Evolutionary conservation across 2,113 vertebrate species (phyloP).

Genomic region (Nothobranchius kuhntae): DNA sequence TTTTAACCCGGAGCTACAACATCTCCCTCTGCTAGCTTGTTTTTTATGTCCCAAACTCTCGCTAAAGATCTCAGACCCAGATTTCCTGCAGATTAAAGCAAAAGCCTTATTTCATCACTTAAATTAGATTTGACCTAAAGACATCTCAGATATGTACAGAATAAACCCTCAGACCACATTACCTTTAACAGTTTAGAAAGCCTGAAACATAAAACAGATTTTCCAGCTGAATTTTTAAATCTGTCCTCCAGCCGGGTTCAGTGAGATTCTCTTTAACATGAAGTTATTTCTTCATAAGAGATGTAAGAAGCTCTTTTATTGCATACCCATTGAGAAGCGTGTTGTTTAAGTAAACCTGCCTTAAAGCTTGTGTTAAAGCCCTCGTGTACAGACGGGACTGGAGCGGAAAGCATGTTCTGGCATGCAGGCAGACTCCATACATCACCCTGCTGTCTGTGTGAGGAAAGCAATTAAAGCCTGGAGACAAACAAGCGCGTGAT

Average conservation of each 20-base stretch:
- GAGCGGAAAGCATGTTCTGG: constrained; percentile 24
- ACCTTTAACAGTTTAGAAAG: too few species aligned
- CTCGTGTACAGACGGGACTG: constrained; percentile 2
- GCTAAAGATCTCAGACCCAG: too few species aligned
- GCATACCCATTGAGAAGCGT: constrained; percentile 38
- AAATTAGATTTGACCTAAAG: too few species aligned
- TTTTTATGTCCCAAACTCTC: too few species aligned
- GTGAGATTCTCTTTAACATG: constrained; percentile 8
- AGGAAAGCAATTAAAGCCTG: constrained; percentile 66
- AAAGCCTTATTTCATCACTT: too few species aligned
- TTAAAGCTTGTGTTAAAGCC: constrained; percentile 26
- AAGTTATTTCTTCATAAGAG: constrained; percentile 7
- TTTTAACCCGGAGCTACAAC: too few species aligned
- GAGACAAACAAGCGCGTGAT: constrained; percentile 39
- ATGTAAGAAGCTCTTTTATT: constrained; percentile 4
- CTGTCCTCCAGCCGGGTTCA: neutral
- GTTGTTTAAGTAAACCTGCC: constrained; percentile 66
- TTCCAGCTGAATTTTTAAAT: neutral
- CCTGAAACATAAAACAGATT: neutral
- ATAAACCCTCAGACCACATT: too few species aligned
- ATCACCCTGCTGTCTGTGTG: constrained; percentile 47
- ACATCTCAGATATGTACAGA: too few species aligned
- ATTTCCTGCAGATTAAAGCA: too few species aligned
- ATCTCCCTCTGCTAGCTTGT: too few species aligned
- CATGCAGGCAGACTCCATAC: constrained; percentile 6